Conservation (phyloP, 2,797 vertebrate genomes). For the Gymnoscopelus microlampas region DNA sequence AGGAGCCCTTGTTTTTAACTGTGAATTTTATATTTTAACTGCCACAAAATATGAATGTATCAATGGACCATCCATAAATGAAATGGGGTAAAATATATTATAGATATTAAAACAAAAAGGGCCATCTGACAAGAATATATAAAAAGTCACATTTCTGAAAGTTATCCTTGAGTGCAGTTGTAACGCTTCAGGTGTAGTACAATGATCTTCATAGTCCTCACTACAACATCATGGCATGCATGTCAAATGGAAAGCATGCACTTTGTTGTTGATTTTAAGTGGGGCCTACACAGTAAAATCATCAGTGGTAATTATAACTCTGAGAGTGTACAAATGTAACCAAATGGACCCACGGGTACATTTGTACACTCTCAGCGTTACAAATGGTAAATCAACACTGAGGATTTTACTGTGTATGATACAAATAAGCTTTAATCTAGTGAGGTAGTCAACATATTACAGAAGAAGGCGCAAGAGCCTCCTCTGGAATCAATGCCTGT, state of each 20-base stretch:
- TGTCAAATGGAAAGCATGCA: too few relatives aligned
- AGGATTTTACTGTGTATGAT: too few relatives aligned
- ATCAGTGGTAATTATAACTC: too few relatives aligned
- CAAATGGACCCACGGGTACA: constrained; percentile 9
- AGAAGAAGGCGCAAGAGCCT: constrained; percentile 29
- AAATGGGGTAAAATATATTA: constrained; percentile 31
- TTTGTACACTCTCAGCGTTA: too few relatives aligned
- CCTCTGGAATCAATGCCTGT: constrained; percentile 30
- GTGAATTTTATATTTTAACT: constrained; percentile 34
- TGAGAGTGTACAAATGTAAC: background rate
- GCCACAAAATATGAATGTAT: constrained; percentile 19
- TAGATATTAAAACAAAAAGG: constrained; percentile 17
- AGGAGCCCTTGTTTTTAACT: constrained; percentile 6
- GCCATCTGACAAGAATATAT: background rate
- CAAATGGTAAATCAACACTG: too few relatives aligned
- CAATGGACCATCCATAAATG: constrained; percentile 40
- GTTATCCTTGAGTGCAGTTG: too few relatives aligned
- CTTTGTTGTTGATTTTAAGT: constrained; percentile 17
- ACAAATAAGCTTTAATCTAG: constrained; percentile 15
- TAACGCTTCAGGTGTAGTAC: too few relatives aligned
- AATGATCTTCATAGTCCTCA: too few relatives aligned
- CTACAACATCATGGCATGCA: too few relatives aligned
- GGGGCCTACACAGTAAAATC: background rate
- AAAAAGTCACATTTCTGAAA: too few relatives aligned
- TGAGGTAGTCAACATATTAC: constrained; percentile 17